phyloP scores from a whole-genome alignment of 2,888 invertebrate species.

The Tipula lateralis region DNA sequence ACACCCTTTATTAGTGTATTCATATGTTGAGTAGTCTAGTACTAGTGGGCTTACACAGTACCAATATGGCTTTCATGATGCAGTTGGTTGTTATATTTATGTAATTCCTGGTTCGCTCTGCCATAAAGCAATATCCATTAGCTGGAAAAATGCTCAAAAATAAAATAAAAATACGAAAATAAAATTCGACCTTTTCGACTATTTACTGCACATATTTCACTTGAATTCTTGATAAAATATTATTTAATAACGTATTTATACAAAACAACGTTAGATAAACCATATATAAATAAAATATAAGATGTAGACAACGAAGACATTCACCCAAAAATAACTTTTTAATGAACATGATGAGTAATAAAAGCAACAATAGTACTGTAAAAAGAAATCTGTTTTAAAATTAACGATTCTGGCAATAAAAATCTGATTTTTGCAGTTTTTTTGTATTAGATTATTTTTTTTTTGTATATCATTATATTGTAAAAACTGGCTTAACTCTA shows the following conservation, averaged over 20 bases:
- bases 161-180: too few relatives aligned
- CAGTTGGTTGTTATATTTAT: too few relatives aligned
- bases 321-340: neutral
- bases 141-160: too few relatives aligned
- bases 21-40: too few relatives aligned
- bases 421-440: neutral
- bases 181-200: too few relatives aligned
- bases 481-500: neutral
- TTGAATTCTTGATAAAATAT: neutral
- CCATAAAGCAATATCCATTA: too few relatives aligned
- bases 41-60: too few relatives aligned
- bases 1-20: too few relatives aligned
- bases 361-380: neutral
- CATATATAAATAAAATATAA: neutral
- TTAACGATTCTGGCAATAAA: neutral
- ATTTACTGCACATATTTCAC: neutral
- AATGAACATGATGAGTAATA: constrained; percentile 1
- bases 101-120: too few relatives aligned
- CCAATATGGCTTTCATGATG: too few relatives aligned
- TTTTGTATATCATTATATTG: neutral
- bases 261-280: neutral
- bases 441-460: too few relatives aligned
- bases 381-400: constrained; percentile 4
- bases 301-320: neutral
- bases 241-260: neutral